Evolutionary conservation across 2,113 vertebrate species (phyloP), one percentile per base, ranked within the genome.

Genomic region (Cygnus atratus): DNA sequence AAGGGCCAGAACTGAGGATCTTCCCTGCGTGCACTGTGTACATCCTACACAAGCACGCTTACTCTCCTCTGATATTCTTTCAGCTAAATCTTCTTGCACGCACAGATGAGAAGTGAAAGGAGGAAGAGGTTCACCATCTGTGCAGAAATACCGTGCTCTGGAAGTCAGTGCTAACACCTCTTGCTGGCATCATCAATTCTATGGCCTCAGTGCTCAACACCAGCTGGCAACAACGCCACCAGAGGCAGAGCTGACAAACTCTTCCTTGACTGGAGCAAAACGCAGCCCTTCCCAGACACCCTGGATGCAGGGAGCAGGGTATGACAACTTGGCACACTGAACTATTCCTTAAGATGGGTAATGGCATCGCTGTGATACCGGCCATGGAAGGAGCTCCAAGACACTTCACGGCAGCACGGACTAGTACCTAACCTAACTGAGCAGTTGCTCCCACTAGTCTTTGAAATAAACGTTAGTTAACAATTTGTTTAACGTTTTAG

Each of bases 171-270:
- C 25, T 68, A 10, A 62, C 70, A 75, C 22, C 58, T 54, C 65
- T 44, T 6, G 0, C 33, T 62, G 50, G 21, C 17, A 44, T 28
- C 22, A 54, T 41, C 77, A n/a, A 21, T 43, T 75, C 0, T 0
- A 78, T 2, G 19, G 46, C 46, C 52, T 57, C 58, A 28, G 7
- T 3, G 9, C 35, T 67, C 37, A 33, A 71, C 48, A 57, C 9
- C 28, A 74, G 46, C 4, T 4, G 80, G 41, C 26, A 93, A 63
- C 54, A 48, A 82, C 3, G 26, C 65, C 39, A 78, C 17, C 57
- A 44, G 63, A 79, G 35, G 50, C 17, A 26, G 29, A 67, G 39
- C 19, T 35, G 26, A 68, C 9, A 85, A 91, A 63, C 31, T 48
- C 33, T 43, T 39, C 19, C 19, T 22, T 13, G 25, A 67, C 21